These are phyloP conservation scores for Azemiops feae DNA, from an alignment of 2,113 vertebrate species.

Conservation along the genomic window DNA sequence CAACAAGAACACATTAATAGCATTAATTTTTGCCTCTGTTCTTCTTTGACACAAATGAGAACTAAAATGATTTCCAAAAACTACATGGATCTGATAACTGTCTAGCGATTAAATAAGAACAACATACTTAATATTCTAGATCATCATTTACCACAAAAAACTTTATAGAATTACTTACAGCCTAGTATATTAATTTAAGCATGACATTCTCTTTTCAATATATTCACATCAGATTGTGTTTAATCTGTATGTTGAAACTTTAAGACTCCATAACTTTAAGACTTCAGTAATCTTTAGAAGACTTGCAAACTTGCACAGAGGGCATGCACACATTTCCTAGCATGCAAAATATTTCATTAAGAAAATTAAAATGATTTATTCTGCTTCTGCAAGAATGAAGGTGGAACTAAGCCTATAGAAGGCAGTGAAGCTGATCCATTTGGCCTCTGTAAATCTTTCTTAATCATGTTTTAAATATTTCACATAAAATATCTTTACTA, in stretches of 20 bases:
- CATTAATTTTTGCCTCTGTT: neutral
- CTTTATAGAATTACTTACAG: neutral
- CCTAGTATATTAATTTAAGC: neutral
- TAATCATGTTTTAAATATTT: neutral
- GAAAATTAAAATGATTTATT: neutral
- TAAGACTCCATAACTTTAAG: neutral
- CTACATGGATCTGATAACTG: neutral
- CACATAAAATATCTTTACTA: neutral
- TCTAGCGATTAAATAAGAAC: neutral
- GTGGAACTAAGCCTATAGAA: neutral
- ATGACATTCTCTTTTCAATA: neutral
- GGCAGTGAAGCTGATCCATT: neutral
- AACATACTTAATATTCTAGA: neutral
- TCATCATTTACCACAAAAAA: neutral
- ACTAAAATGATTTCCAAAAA: neutral
- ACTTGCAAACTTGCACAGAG: neutral
- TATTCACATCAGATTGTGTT: neutral
- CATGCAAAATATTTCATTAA: neutral
- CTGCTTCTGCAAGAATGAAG: neutral
- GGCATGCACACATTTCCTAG: neutral
- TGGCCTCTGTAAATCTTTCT: neutral
- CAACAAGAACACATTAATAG: slow-evolving; percentile 26
- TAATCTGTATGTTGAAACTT: neutral
- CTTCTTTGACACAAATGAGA: slow-evolving; percentile 11
- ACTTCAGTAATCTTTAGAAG: neutral